phyloP scores from a whole-genome alignment of 2,888 invertebrate genomes.

The Acrobasis consociella region DNA sequence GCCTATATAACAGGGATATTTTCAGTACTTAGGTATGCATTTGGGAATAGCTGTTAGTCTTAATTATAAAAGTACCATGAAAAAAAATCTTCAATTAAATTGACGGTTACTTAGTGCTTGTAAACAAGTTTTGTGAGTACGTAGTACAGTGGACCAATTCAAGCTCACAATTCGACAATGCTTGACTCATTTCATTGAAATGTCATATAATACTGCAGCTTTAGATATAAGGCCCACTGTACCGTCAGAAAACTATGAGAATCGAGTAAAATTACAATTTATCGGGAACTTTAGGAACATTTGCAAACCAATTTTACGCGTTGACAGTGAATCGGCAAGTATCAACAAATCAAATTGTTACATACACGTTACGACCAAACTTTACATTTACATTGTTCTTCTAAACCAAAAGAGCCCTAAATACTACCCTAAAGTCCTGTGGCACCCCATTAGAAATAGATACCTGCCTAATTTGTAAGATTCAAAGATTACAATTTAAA shows the following conservation, averaged over 20 bases:
- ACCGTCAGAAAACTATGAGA: conserved; percentile 13
- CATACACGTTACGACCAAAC: conserved; percentile 13
- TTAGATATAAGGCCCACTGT: not conserved
- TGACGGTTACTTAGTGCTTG: not conserved
- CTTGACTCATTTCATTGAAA: too few species aligned
- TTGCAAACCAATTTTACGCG: conserved; percentile 24
- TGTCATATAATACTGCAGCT: too few species aligned
- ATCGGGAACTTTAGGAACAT: conserved; percentile 25
- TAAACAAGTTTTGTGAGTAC: conserved; percentile 23
- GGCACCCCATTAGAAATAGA: too few species aligned
- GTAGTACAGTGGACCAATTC: conserved; percentile 13
- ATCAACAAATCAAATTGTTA: conserved; percentile 17
- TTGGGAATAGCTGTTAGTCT: too few species aligned
- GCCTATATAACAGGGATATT: too few species aligned
- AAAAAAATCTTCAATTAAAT: too few species aligned
- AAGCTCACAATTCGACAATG: too few species aligned
- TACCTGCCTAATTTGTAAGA: too few species aligned
- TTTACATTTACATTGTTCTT: conserved; percentile 8
- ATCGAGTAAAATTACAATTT: conserved; percentile 20
- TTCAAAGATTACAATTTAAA: too few species aligned
- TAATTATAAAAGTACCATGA: too few species aligned
- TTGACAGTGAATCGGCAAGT: conserved; percentile 15
- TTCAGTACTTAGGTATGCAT: too few species aligned
- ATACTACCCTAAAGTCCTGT: too few species aligned
- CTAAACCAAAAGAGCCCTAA: conserved; percentile 14